phyloP scores from a whole-genome alignment of 2,797 vertebrate genomes.

The Notoglanidium macrostoma region DNA sequence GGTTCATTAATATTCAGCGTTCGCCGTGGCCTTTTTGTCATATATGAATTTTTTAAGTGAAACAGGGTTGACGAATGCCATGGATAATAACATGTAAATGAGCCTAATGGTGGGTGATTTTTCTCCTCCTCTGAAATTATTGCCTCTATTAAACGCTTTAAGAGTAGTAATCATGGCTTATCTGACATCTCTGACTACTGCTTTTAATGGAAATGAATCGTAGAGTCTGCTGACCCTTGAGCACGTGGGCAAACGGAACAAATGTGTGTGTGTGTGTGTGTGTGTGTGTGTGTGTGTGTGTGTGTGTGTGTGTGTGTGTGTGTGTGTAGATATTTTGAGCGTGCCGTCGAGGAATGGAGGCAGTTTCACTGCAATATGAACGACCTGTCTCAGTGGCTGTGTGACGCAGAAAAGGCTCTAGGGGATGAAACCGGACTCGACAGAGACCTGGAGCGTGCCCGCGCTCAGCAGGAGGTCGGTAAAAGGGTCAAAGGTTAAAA shows the following conservation, averaged over 20 bases:
- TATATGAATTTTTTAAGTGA: background rate
- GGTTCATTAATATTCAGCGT: background rate
- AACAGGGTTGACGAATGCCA: background rate
- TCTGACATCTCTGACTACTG: background rate
- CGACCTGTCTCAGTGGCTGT: conserved; percentile 87
- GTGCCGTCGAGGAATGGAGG: conserved; percentile 85
- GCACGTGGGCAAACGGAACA: background rate
- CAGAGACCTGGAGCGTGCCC: conserved; percentile 77
- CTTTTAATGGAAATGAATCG: background rate
- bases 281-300: no score
- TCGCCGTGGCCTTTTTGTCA: background rate
- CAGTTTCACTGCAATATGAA: conserved; percentile 89
- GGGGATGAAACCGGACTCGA: conserved; percentile 71
- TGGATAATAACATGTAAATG: conserved; percentile 11
- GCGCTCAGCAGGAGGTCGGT: conserved; percentile 84
- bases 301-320: conserved; percentile 29
- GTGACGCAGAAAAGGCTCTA: conserved; percentile 80
- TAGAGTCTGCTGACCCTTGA: background rate
- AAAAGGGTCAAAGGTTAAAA: background rate
- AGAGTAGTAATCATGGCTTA: background rate
- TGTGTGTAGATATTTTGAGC: conserved; percentile 77
- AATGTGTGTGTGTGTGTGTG: background rate
- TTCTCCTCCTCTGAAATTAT: background rate
- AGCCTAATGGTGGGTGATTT: background rate
- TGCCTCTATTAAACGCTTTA: background rate